Conservation (phyloP, 2,888 invertebrate genomes). For the Chymomyza fuscimana region DNA sequence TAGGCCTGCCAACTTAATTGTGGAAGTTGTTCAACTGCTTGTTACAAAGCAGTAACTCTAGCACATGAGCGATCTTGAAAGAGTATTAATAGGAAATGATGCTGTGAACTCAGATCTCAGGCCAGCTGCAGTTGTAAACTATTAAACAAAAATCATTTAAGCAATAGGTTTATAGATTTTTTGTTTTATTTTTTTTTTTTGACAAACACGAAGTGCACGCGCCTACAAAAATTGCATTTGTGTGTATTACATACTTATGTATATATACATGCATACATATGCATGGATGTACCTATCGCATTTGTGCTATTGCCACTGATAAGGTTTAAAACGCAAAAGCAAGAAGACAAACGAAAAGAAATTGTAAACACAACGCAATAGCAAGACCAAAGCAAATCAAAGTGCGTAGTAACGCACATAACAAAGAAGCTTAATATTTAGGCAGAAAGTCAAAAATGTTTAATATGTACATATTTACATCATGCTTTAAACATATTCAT, state of each 20-base stretch:
- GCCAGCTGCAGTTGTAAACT: too few relatives aligned
- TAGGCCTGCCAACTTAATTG: too few relatives aligned
- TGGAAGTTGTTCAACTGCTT: too few relatives aligned
- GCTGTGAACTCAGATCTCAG: too few relatives aligned
- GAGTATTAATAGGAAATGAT: too few relatives aligned
- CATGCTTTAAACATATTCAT: neutral
- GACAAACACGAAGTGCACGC: slow-evolving; percentile 54
- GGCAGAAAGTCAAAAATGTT: neutral
- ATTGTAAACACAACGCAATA: slow-evolving; percentile 64
- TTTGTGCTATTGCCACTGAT: slow-evolving; percentile 50
- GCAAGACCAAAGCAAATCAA: slow-evolving; percentile 43
- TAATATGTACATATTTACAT: neutral
- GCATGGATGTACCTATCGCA: slow-evolving; percentile 14
- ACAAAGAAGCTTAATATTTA: neutral
- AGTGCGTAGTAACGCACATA: slow-evolving; percentile 47
- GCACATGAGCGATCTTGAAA: too few relatives aligned
- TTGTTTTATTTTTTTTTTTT: too few relatives aligned
- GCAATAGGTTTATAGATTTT: too few relatives aligned
- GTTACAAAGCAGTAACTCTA: too few relatives aligned
- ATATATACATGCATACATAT: neutral
- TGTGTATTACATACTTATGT: slow-evolving; percentile 17
- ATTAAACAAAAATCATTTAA: too few relatives aligned
- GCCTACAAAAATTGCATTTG: neutral
- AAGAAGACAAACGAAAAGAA: slow-evolving; percentile 44
- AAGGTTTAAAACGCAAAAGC: slow-evolving; percentile 71